phyloP scores from a whole-genome alignment of 2,888 invertebrate species.

The Erebia palarica region DNA sequence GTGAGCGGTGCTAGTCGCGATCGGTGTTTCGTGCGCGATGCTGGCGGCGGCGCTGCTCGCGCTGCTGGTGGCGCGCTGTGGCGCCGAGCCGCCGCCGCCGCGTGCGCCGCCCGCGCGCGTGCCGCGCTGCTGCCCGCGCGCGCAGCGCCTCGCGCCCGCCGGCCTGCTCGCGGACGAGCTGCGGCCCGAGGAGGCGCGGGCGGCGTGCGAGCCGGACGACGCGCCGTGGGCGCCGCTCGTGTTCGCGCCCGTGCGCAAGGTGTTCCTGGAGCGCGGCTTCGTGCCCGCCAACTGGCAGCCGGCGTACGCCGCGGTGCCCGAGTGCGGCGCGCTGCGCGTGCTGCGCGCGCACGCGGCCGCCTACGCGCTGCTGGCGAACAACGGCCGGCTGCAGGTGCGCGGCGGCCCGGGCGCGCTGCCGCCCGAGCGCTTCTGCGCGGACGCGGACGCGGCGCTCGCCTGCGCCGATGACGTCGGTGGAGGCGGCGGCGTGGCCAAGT shows the following conservation, averaged over 20 bases:
- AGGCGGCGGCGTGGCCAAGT: slow-evolving; percentile 77
- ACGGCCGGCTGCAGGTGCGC: slow-evolving; percentile 84
- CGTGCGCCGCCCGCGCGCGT: slow-evolving; percentile 52
- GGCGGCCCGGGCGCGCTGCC: slow-evolving; percentile 74
- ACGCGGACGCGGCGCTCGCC: slow-evolving; percentile 84
- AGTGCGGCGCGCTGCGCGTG: slow-evolving; percentile 57
- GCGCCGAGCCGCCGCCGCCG: slow-evolving; percentile 49
- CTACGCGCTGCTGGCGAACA: slow-evolving; percentile 84
- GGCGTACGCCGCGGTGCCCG: slow-evolving; percentile 63
- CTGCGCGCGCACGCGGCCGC: slow-evolving; percentile 66
- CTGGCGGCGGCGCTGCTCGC: slow-evolving; percentile 39
- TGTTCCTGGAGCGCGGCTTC: slow-evolving; percentile 62
- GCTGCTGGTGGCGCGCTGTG: slow-evolving; percentile 47
- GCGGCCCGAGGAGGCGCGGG: slow-evolving; percentile 66
- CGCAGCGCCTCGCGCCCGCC: slow-evolving; percentile 48
- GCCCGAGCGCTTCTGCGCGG: slow-evolving; percentile 86
- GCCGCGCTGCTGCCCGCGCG: slow-evolving; percentile 61
- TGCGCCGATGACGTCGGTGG: slow-evolving; percentile 77
- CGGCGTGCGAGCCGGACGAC: slow-evolving; percentile 41
- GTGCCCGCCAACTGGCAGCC: slow-evolving; percentile 79
- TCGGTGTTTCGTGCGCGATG: slow-evolving; percentile 50
- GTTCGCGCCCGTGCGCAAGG: slow-evolving; percentile 75
- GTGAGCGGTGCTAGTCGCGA: slow-evolving; percentile 32
- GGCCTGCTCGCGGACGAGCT: slow-evolving; percentile 76
- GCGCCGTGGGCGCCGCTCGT: slow-evolving; percentile 81